These are phyloP conservation scores for Pardosa pseudoannulata DNA, from an alignment of 2,888 invertebrate species.

Conservation along the genomic window DNA sequence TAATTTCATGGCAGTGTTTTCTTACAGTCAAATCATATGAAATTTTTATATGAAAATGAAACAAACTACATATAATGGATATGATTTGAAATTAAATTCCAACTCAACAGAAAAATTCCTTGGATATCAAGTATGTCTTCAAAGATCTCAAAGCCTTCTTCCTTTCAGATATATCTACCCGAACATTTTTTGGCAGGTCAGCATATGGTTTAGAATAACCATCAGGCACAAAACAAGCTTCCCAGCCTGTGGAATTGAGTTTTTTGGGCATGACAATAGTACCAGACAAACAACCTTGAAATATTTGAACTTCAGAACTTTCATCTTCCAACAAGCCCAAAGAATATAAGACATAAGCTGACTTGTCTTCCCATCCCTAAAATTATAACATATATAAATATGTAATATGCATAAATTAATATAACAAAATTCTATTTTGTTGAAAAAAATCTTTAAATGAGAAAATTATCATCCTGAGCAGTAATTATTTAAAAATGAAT, in stretches of 20 bases:
- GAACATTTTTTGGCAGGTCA: background rate
- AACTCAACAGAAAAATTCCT: background rate
- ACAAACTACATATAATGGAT: too few species aligned
- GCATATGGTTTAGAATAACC: background rate
- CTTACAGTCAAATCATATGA: too few species aligned
- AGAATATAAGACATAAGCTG: background rate
- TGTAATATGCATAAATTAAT: too few species aligned
- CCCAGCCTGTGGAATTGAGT: background rate
- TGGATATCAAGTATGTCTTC: background rate
- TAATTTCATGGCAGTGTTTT: too few species aligned
- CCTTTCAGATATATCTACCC: background rate
- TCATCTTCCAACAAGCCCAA: background rate
- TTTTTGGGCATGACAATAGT: background rate
- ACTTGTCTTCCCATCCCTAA: background rate
- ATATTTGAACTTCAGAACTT: background rate
- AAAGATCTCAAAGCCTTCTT: background rate
- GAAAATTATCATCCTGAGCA: too few species aligned
- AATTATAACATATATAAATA: too few species aligned
- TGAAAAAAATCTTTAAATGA: too few species aligned
- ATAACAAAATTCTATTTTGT: too few species aligned
- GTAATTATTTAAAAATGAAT: too few species aligned
- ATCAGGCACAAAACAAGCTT: background rate
- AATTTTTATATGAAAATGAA: too few species aligned
- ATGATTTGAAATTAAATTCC: too few species aligned
- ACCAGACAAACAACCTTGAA: background rate